Conservation (phyloP, 2,797 vertebrate species). For the Myoxocephalus aenaeus region DNA sequence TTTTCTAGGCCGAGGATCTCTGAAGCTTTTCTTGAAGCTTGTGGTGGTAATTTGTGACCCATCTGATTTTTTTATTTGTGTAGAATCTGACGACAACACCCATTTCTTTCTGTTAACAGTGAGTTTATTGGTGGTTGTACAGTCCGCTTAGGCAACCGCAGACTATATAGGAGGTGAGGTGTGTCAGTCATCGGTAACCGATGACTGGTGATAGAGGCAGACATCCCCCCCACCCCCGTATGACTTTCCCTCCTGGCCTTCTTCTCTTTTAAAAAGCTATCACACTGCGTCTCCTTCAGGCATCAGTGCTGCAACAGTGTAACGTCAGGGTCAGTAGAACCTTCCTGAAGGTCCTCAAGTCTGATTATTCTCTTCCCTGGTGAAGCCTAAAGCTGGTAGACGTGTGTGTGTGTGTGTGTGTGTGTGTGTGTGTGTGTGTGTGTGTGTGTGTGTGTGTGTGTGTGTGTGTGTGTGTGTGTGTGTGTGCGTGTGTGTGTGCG, state of each 20-base stretch:
- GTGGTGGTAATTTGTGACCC: not conserved
- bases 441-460: constrained; percentile 14
- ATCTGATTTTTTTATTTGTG: not conserved
- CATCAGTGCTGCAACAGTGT: constrained; percentile 29
- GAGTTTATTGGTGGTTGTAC: constrained; percentile 30
- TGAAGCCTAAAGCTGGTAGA: constrained; percentile 17
- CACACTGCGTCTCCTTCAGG: constrained; percentile 31
- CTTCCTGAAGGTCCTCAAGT: constrained; percentile 38
- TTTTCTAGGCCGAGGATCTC: not conserved
- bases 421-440: constrained; percentile 4
- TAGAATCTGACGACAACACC: not conserved
- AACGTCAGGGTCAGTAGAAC: constrained; percentile 52
- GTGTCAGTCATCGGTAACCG: constrained; percentile 27
- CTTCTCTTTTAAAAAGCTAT: constrained; percentile 33
- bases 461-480: constrained; percentile 10
- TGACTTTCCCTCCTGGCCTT: constrained; percentile 13
- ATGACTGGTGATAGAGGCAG: constrained; percentile 19
- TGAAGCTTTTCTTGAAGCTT: not conserved
- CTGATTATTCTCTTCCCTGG: constrained; percentile 29
- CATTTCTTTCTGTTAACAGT: constrained; percentile 49
- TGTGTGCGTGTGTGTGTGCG: constrained; percentile 1
- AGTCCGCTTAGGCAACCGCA: constrained; percentile 17
- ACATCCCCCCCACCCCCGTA: constrained; percentile 11
- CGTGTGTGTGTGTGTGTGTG: constrained; percentile 5
- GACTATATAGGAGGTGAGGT: constrained; percentile 42